These are phyloP conservation scores for Plebejus melissa DNA, from an alignment of 2,888 invertebrate genomes.

Conservation along the genomic window DNA sequence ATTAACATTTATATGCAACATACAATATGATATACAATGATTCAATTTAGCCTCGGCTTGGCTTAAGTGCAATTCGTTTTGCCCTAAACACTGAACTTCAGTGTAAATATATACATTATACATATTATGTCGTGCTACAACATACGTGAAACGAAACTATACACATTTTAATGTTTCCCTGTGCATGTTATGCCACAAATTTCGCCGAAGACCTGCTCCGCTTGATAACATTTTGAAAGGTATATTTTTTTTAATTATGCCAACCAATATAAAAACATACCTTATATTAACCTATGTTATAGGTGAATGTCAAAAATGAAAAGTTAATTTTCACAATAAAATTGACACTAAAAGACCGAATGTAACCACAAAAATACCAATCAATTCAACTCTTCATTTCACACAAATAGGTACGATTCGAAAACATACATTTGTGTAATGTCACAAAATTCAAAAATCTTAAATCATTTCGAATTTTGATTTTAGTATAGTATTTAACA, in stretches of 20 bases:
- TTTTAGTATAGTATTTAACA: too few relatives aligned
- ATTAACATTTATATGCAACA: conserved; percentile 24
- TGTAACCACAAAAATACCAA: too few relatives aligned
- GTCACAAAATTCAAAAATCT: too few relatives aligned
- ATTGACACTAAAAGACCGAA: too few relatives aligned
- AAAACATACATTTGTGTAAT: too few relatives aligned
- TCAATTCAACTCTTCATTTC: too few relatives aligned
- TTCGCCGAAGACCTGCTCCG: conserved; percentile 19
- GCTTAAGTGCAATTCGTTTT: conserved; percentile 26
- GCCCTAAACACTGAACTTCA: conserved; percentile 1
- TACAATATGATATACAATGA: conserved; percentile 11
- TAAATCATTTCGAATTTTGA: too few relatives aligned
- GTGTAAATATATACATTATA: conserved; percentile 19
- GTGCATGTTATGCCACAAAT: conserved; percentile 17
- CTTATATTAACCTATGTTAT: not conserved
- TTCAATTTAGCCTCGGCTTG: conserved; percentile 15
- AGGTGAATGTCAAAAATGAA: too few relatives aligned
- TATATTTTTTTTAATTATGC: not conserved
- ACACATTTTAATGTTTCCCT: conserved; percentile 19
- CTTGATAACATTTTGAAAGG: conserved; percentile 5
- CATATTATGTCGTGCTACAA: not conserved
- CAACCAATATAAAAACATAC: not conserved
- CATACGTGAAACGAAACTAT: not conserved
- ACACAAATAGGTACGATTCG: too few relatives aligned
- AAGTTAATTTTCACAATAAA: too few relatives aligned